These are phyloP conservation scores for Archilochus colubris DNA, from an alignment of 2,113 vertebrate species.

Conservation along the genomic window DNA sequence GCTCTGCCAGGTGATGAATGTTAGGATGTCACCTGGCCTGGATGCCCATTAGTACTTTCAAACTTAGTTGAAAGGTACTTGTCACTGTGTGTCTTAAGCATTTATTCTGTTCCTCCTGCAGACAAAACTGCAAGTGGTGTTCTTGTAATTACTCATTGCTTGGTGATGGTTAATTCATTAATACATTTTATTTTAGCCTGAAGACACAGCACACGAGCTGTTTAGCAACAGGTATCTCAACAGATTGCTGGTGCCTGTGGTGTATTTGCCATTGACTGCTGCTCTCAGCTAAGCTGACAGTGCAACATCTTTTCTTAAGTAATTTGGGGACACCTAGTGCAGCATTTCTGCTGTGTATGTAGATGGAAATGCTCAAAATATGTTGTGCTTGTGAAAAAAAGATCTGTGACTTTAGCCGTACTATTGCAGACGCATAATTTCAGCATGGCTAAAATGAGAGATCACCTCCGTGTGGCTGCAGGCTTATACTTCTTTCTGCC, in stretches of 20 bases:
- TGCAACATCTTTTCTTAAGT: too few relatives aligned
- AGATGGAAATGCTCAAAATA: neutral
- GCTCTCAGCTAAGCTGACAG: neutral
- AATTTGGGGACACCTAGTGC: neutral
- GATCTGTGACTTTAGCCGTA: neutral
- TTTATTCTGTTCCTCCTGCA: neutral
- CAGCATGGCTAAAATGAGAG: neutral
- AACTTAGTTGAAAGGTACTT: neutral
- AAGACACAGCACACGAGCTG: neutral
- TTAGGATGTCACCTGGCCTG: neutral
- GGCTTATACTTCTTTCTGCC: neutral
- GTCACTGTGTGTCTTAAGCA: neutral
- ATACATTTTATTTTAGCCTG: constrained; percentile 18
- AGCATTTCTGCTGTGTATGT: neutral
- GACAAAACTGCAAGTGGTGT: neutral
- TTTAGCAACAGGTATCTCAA: neutral
- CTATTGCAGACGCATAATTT: neutral
- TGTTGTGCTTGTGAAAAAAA: neutral
- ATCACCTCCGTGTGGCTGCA: neutral
- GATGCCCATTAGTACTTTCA: neutral
- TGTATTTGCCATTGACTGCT: neutral
- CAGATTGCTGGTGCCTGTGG: neutral
- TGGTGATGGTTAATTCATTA: constrained; percentile 18
- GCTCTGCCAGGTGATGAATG: neutral
- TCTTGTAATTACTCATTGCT: neutral